Percentiles rank a stretch among this genome's conserved stretches.
Evolutionary conservation across 2,113 vertebrate genomes (phyloP).

Genomic region (Oxyruncus cristatus): DNA sequence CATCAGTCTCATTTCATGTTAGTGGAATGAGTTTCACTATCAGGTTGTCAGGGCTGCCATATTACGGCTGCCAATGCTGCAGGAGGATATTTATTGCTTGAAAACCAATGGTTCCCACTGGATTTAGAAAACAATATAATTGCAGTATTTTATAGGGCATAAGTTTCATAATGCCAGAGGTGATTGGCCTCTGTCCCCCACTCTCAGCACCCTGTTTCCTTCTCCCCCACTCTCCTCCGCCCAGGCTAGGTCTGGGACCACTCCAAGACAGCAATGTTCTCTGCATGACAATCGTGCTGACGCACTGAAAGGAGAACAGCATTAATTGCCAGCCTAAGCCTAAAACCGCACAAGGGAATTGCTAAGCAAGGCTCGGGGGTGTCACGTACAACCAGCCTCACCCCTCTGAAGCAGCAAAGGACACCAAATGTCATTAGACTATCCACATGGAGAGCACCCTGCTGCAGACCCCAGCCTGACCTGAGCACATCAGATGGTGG

Average conservation of each 20-base stretch:
- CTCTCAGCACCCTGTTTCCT: background rate
- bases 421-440: background rate
- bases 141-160: slow-evolving; percentile 15
- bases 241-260: slow-evolving; percentile 5
- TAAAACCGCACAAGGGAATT: background rate
- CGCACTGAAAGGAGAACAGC: background rate
- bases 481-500: background rate
- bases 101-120: slow-evolving; percentile 20
- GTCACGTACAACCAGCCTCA: background rate
- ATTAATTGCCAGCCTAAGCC: slow-evolving; percentile 17
- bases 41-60: slow-evolving; percentile 17
- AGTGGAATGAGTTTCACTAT: slow-evolving; percentile 22
- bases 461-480: background rate
- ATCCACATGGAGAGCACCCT: background rate
- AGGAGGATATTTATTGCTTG: slow-evolving; percentile 51
- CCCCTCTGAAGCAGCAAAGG: background rate
- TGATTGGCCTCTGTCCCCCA: background rate
- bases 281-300: background rate
- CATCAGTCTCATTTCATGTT: background rate
- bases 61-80: background rate
- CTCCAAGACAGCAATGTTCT: background rate
- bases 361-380: background rate
- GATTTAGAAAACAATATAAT: slow-evolving; percentile 50
- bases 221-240: background rate
- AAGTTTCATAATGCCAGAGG: background rate